Percentiles rank a stretch among this genome's conserved stretches.
phyloP scores from a whole-genome alignment of 2,797 vertebrate species.

The Hylomyscus alleni region DNA sequence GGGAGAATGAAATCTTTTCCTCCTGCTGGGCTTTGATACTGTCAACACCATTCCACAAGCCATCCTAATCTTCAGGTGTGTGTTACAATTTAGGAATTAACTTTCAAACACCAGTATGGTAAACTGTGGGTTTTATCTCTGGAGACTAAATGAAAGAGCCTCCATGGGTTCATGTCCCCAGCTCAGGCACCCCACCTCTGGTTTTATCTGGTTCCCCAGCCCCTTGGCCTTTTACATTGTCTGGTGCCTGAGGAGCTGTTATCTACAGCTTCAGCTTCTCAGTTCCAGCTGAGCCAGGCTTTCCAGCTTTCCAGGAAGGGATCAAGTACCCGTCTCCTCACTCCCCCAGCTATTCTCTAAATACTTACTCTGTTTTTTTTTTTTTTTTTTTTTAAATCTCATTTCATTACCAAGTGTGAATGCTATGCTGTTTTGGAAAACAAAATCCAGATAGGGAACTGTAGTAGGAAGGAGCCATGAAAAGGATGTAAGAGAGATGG shows the following conservation, averaged over 20 bases:
- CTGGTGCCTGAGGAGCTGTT: not conserved
- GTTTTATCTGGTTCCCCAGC: not conserved
- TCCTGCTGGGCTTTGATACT: not conserved
- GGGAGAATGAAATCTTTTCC: not conserved
- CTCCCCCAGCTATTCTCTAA: not conserved
- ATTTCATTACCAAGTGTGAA: constrained; percentile 68
- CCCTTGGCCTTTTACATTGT: not conserved
- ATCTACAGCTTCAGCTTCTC: constrained; percentile 64
- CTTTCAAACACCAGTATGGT: not conserved
- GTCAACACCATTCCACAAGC: not conserved
- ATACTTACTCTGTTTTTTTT: constrained; percentile 58
- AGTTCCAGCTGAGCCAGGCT: not conserved
- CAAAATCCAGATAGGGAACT: constrained; percentile 50
- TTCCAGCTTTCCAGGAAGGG: constrained; percentile 48
- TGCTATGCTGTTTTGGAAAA: constrained; percentile 57
- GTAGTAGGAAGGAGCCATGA: not conserved
- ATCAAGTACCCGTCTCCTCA: constrained; percentile 47
- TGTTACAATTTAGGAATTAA: constrained; percentile 14
- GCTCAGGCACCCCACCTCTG: not conserved
- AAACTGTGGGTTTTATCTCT: constrained; percentile 68
- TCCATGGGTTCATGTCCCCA: not conserved
- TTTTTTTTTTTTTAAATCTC: constrained; percentile 73
- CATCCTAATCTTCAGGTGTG: not conserved
- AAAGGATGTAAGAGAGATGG: not conserved
- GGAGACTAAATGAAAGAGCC: not conserved